Conservation (phyloP, 1,140 invertebrate genomes). For the Rhopalosiphum padi region DNA sequence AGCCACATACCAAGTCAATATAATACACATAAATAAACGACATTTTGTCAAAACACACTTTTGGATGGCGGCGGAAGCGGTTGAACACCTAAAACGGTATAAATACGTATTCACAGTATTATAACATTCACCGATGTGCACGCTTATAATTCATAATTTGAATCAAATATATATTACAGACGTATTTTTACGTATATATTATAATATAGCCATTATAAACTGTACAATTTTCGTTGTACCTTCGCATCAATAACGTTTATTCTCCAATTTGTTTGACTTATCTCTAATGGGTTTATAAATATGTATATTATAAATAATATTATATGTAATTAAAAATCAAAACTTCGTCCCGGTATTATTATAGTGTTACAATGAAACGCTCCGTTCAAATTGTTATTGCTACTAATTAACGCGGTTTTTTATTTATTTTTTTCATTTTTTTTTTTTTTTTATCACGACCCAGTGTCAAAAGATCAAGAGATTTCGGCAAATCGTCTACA, state of each 20-base stretch:
- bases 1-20: not conserved
- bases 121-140: not conserved
- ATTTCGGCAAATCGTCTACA: conserved; percentile 23
- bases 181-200: not conserved
- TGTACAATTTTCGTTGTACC: not conserved
- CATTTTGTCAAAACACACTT: not conserved
- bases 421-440: not conserved
- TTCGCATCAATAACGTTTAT: not conserved
- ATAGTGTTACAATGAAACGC: not conserved
- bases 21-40: not conserved
- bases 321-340: not conserved
- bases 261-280: not conserved
- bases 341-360: not conserved
- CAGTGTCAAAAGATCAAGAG: conserved; percentile 31
- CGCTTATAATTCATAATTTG: not conserved
- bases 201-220: not conserved
- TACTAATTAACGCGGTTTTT: conserved; percentile 12
- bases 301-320: not conserved
- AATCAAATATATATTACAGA: not conserved
- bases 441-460: not conserved
- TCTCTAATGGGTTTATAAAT: not conserved
- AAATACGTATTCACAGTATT: not conserved
- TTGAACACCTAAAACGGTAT: too few relatives aligned
- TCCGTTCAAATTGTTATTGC: conserved; percentile 34
- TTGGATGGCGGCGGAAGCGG: not conserved